Evolutionary conservation across 2,113 vertebrate species (phyloP).

Genomic region (Fregata magnificens): DNA sequence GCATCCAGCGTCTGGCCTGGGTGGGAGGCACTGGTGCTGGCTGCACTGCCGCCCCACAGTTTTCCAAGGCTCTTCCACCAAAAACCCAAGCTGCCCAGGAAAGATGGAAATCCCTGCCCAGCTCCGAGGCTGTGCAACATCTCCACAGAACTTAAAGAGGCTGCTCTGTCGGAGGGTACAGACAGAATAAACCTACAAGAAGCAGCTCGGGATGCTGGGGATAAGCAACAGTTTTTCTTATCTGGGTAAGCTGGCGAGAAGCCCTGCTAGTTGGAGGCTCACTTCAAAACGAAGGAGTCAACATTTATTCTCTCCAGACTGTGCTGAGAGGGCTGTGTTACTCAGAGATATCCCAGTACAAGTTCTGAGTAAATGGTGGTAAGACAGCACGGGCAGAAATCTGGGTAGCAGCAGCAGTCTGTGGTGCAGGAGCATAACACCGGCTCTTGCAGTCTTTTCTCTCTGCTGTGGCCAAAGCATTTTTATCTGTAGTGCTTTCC

Average conservation of each 20-base stretch:
- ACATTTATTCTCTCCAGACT: neutral
- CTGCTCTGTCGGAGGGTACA: neutral
- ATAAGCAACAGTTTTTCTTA: neutral
- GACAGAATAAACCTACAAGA: neutral
- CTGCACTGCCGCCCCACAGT: neutral
- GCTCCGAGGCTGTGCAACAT: neutral
- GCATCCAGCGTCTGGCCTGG: neutral
- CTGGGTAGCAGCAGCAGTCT: neutral
- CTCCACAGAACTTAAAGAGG: neutral
- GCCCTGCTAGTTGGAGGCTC: neutral
- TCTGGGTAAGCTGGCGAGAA: neutral
- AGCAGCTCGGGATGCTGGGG: neutral
- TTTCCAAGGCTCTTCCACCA: neutral
- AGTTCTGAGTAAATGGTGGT: neutral
- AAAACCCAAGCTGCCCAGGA: neutral
- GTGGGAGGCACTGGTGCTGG: fast-evolving
- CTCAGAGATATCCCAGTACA: neutral
- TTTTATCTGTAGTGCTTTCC: neutral
- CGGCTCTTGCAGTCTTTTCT: neutral
- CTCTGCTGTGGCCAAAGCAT: fast-evolving
- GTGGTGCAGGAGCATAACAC: neutral
- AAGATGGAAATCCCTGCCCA: neutral
- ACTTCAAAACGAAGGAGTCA: neutral
- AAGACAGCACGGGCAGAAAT: neutral
- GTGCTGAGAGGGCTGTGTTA: neutral